Evolutionary conservation across 2,888 invertebrate genomes (phyloP).

Genomic region (Hecatera dysodea): DNA sequence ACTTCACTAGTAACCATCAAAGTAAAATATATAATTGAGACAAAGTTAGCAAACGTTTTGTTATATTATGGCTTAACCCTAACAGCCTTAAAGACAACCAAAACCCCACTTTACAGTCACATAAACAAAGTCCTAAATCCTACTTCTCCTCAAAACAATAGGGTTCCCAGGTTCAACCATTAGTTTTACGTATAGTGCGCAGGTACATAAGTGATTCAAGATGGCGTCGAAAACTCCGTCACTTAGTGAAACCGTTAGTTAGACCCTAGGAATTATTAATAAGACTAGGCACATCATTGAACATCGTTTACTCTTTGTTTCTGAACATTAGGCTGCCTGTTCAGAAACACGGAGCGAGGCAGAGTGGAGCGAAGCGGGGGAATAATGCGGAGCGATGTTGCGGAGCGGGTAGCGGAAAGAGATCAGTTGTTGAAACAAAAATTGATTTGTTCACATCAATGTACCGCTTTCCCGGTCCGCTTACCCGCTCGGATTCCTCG

Average conservation of each 20-base stretch:
- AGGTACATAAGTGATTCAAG: constrained; percentile 49
- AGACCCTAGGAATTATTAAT: constrained; percentile 54
- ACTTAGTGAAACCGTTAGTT: constrained; percentile 50
- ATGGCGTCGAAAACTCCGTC: constrained; percentile 23
- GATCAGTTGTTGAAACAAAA: too few species aligned
- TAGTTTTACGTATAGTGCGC: constrained; percentile 41
- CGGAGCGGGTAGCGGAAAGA: too few species aligned
- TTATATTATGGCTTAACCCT: constrained; percentile 13
- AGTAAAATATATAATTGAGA: constrained; percentile 13
- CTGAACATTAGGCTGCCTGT: constrained; percentile 1
- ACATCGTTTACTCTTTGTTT: constrained; percentile 34
- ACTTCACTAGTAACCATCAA: neutral
- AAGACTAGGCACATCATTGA: constrained; percentile 41
- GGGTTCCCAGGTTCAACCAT: constrained; percentile 12
- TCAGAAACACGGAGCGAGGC: too few species aligned
- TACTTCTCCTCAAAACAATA: neutral
- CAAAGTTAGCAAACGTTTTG: constrained; percentile 36
- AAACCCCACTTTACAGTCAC: neutral
- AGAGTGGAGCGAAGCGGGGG: too few species aligned
- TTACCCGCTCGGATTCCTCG: too few species aligned
- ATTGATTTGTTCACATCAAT: too few species aligned
- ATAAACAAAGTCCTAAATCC: constrained; percentile 9
- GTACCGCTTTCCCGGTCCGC: too few species aligned
- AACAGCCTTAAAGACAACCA: neutral
- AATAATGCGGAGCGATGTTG: too few species aligned